Evolutionary conservation across 2,113 vertebrate species (phyloP), one percentile per base, ranked within the genome.

Genomic region (Rattus norvegicus): DNA sequence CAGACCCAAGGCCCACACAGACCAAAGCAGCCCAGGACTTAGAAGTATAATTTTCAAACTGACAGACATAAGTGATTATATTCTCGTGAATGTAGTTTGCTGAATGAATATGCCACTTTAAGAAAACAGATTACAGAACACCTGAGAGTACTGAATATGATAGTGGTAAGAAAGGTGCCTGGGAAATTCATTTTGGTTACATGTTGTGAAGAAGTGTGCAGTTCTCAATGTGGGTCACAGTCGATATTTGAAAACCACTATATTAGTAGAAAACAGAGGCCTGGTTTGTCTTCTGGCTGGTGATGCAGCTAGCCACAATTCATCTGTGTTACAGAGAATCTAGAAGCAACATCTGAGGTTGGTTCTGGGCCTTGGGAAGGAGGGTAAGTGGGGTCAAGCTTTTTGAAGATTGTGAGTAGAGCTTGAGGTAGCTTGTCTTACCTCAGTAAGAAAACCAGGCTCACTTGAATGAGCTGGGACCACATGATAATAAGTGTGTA

Each of bases 21-120:
- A 59, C 83, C 63, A 88, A 94, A 93, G 43, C 17, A 47, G 13
- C 28, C 14, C 12, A 13, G 75, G 17, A 72, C 56, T 47, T 81
- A 69, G n/a, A 80, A 96, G 30, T 56, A 20, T n/a, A 33, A n/a
- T 90, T 87, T 87, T 70, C 84, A 93, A 54, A 91, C 36, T 63
- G n/a, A 39, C n/a, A 28, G 22, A 85, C 89, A 47, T 9, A 75
- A 90, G 39, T 70, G 26, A 93, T 77, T 72, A 61, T 77, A 52
- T n/a, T 24, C 63, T 63, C 7, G 43, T 70, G 12, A 67, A 75
- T 87, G 67, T 88, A 84, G 72, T 90, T 88, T 72, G 65, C 43
- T 76, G 28, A 72, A 92, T 80, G 33, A 94, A 73, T 19, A 73
- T 4, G 1, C 70, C 26, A 17, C 61, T 96, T 43, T 16, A 61